Evolutionary conservation across 1,140 invertebrate species (phyloP), one percentile per base, ranked within the genome.

Genomic region (Macrostomum lignano): DNA sequence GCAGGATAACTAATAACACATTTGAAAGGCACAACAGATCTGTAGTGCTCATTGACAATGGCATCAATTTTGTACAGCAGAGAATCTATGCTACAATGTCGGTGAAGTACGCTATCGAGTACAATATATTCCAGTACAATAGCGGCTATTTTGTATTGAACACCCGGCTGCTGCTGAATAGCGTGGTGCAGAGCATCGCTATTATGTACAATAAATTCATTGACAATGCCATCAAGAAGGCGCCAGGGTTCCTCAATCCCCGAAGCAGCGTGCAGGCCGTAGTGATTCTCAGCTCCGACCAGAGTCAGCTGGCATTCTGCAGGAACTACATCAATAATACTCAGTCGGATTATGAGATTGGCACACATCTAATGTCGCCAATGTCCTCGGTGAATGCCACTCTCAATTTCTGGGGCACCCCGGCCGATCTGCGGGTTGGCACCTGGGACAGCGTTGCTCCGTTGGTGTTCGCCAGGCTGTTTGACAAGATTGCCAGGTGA

Each of bases 251-350:
- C 36, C 55, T 96, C 7, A 73, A 73, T 46, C 48, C 63, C 1
- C 38, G 62, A 29, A 57, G 72, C 36, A 64, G 71, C 40, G 82
- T 82, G 1, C 72, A 77, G 10, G 86, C 81, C 3, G 70, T 77
- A 3, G 73, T 88, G 0, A 65, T 84, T 21, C 69, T 78, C 0
- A 81, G 77, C 0, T 74, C 73, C 36, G n/a, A n/a, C n/a, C n/a
- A n/a, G n/a, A 52, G 55, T 26, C 94, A 94, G 51, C 69, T 88
- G 0, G 62, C 72, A 25, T 65, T 96, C 2, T 78, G 67, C 43
- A 62, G 84, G 37, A 98, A 98, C 51, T 75, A 81, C 37, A 67
- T 98, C 25, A 67, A 78, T 35, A 96, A 98, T 61, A 70, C 69
- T 1, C 68, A 73, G 31, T 79, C 78, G 10, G 67, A 65, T 34